Conservation (phyloP, 2,888 invertebrate genomes). For the Thereva unica region DNA sequence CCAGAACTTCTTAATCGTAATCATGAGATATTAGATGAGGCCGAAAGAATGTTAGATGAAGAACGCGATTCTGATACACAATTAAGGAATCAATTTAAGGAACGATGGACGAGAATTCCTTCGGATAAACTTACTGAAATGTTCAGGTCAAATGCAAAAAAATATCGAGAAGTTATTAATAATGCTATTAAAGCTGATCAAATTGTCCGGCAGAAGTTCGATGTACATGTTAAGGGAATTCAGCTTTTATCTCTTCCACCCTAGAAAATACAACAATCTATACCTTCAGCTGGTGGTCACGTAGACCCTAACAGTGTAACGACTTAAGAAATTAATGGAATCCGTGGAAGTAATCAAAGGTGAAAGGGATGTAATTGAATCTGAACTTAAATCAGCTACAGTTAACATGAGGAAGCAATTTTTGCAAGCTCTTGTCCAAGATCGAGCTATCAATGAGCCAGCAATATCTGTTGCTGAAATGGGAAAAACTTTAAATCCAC, state of each 20-base stretch:
- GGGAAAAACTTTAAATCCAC: constrained; percentile 73
- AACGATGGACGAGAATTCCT: constrained; percentile 88
- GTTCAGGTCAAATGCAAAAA: constrained; percentile 84
- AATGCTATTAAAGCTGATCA: constrained; percentile 84
- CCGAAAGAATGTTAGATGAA: constrained; percentile 82
- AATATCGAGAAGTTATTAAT: constrained; percentile 90
- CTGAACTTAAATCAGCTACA: constrained; percentile 77
- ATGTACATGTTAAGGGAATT: constrained; percentile 74
- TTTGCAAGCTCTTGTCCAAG: constrained; percentile 72
- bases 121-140: constrained; percentile 88
- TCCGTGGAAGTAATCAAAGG: constrained; percentile 80
- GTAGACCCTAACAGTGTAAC: constrained; percentile 63
- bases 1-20: constrained; percentile 91
- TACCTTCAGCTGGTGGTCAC: constrained; percentile 68
- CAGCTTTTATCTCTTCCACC: constrained; percentile 78
- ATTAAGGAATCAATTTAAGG: constrained; percentile 86
- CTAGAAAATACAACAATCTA: constrained; percentile 68
- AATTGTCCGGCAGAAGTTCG: constrained; percentile 86
- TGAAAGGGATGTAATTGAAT: constrained; percentile 88
- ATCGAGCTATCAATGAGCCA: constrained; percentile 79
- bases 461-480: constrained; percentile 72
- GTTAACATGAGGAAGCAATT: constrained; percentile 84
- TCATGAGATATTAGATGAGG: constrained; percentile 91
- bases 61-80: constrained; percentile 90
- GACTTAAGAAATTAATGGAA: constrained; percentile 78